These are phyloP conservation scores for Melanotaenia trifasciata DNA, from an alignment of 2,797 vertebrate genomes.

Conservation along the genomic window DNA sequence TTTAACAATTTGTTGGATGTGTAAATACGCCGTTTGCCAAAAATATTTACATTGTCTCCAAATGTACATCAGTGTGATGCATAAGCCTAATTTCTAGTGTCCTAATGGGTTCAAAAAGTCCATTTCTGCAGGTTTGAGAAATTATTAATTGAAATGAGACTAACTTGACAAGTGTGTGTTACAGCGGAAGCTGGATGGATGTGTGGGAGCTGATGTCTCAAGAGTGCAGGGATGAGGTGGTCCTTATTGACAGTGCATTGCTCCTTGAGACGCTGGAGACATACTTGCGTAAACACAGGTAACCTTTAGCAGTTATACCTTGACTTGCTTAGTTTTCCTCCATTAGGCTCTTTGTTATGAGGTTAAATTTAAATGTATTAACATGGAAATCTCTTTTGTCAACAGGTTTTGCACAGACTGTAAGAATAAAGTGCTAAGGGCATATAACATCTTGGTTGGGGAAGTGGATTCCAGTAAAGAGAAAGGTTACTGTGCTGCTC, in stretches of 20 bases:
- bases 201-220: conserved; percentile 99
- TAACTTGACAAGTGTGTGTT: conserved; percentile 15
- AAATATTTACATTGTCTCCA: background rate
- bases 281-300: conserved; percentile 97
- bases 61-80: background rate
- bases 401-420: conserved; percentile 96
- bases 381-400: background rate
- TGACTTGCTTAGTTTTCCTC: background rate
- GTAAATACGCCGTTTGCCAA: background rate
- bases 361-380: background rate
- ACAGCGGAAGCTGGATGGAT: conserved; percentile 98
- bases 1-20: background rate
- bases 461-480: conserved; percentile 97
- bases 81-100: background rate
- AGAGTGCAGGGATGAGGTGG: conserved; percentile 97
- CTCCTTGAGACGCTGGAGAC: conserved; percentile 97
- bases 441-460: conserved; percentile 96
- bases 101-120: background rate
- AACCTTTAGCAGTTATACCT: conserved; percentile 10
- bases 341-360: background rate
- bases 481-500: conserved; percentile 94
- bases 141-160: background rate
- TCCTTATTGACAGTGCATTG: conserved; percentile 93
- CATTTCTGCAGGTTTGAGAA: background rate
- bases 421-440: conserved; percentile 96